Conservation (phyloP, 2,113 vertebrate genomes). For the Oostethus manadensis region DNA sequence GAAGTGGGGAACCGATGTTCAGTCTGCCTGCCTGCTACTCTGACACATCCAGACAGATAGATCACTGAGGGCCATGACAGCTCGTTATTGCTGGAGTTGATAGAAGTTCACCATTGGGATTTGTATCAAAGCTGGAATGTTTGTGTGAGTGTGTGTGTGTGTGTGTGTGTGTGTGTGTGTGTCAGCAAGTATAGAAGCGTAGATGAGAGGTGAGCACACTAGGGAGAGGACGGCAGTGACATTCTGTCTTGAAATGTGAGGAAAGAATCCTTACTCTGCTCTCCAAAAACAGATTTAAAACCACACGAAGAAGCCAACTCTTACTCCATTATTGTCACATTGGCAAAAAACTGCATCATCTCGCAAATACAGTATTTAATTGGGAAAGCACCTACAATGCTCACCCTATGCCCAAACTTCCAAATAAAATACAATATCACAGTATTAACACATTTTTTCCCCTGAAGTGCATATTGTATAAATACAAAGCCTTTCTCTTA, state of each 20-base stretch:
- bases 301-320: background rate
- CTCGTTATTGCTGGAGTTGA: constrained; percentile 67
- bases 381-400: no score
- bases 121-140: constrained; percentile 62
- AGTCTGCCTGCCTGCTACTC: constrained; percentile 53
- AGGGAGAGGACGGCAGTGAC: background rate
- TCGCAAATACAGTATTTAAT: no score
- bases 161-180: constrained; percentile 16
- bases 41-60: constrained; percentile 61
- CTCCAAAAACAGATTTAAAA: constrained; percentile 4
- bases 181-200: constrained; percentile 16
- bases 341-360: no score
- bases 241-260: constrained; percentile 18
- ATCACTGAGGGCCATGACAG: constrained; percentile 68
- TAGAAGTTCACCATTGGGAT: constrained; percentile 63
- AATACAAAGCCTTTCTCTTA: no score
- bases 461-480: no score
- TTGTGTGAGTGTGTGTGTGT: constrained; percentile 32
- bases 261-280: constrained; percentile 5
- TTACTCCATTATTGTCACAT: no score
- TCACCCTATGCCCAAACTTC: no score
- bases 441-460: no score
- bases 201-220: constrained; percentile 50
- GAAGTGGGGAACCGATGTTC: constrained; percentile 61
- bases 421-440: no score